Evolutionary conservation across 2,113 vertebrate genomes (phyloP).

Genomic region (Climacteris rufus): DNA sequence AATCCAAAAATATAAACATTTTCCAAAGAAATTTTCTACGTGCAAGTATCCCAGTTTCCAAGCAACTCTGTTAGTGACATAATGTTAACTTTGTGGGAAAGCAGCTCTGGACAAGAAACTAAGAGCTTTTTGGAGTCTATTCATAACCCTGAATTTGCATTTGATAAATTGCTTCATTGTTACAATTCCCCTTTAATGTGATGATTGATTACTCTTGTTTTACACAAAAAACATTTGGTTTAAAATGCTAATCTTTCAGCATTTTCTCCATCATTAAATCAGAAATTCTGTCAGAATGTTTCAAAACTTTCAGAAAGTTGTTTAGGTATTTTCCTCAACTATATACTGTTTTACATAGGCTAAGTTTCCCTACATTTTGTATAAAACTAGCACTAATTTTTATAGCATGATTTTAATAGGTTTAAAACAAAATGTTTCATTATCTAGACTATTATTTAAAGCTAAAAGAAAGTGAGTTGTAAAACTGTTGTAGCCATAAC

Average conservation of each 20-base stretch:
- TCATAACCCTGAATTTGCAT: slow-evolving; percentile 32
- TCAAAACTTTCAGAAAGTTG: background rate
- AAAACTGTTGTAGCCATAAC: background rate
- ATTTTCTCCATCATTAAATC: background rate
- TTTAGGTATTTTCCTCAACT: background rate
- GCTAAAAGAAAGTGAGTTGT: background rate
- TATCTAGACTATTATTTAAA: background rate
- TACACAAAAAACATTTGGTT: background rate
- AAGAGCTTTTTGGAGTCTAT: slow-evolving; percentile 1
- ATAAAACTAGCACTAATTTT: background rate
- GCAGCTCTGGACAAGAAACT: background rate
- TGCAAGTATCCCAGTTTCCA: background rate
- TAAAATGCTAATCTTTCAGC: background rate
- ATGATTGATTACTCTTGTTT: slow-evolving; percentile 1
- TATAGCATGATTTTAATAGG: background rate
- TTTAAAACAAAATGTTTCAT: background rate
- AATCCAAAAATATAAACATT: background rate
- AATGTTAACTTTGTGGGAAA: slow-evolving; percentile 7
- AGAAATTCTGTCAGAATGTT: background rate
- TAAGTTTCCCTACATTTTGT: background rate
- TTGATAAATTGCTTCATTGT: slow-evolving; percentile 31
- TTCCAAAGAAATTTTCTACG: background rate
- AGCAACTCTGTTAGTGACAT: background rate
- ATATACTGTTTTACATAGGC: background rate
- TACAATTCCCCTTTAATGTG: background rate